phyloP scores from a whole-genome alignment of 1,140 invertebrate species.

The Trichogramma pretiosum region DNA sequence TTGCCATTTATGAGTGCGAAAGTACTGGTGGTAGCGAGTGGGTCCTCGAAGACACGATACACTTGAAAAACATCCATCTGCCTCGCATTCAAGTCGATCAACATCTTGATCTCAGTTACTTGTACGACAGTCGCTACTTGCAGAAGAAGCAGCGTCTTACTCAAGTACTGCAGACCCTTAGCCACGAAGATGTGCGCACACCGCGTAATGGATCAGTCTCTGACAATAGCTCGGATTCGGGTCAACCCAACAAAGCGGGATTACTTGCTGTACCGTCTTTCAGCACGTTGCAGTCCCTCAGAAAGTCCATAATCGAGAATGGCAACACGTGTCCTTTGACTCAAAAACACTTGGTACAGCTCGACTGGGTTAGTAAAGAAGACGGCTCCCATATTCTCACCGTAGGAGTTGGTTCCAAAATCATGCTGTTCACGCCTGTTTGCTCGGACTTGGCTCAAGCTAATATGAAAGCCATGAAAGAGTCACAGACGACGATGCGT shows the following conservation, averaged over 20 bases:
- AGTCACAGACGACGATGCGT: constrained; percentile 67
- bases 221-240: constrained; percentile 33
- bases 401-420: constrained; percentile 89
- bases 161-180: constrained; percentile 56
- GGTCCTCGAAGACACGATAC: constrained; percentile 96
- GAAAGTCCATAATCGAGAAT: constrained; percentile 82
- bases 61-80: constrained; percentile 78
- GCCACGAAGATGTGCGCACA: constrained; percentile 48
- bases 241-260: constrained; percentile 46
- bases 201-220: constrained; percentile 40
- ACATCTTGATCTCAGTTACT: constrained; percentile 71
- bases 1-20: constrained; percentile 99
- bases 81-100: constrained; percentile 72
- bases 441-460: constrained; percentile 85
- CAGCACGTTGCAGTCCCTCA: constrained; percentile 80
- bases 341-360: constrained; percentile 80
- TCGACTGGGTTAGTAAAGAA: constrained; percentile 99
- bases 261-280: constrained; percentile 85
- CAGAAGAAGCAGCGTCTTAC: constrained; percentile 69
- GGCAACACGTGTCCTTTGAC: constrained; percentile 81
- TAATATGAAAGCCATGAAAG: constrained; percentile 81
- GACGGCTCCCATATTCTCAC: constrained; percentile 97
- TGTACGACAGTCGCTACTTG: constrained; percentile 72
- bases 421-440: constrained; percentile 74
- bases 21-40: constrained; percentile 96